Evolutionary conservation across 2,888 invertebrate species (phyloP).

Genomic region (Sialis fuliginosa): DNA sequence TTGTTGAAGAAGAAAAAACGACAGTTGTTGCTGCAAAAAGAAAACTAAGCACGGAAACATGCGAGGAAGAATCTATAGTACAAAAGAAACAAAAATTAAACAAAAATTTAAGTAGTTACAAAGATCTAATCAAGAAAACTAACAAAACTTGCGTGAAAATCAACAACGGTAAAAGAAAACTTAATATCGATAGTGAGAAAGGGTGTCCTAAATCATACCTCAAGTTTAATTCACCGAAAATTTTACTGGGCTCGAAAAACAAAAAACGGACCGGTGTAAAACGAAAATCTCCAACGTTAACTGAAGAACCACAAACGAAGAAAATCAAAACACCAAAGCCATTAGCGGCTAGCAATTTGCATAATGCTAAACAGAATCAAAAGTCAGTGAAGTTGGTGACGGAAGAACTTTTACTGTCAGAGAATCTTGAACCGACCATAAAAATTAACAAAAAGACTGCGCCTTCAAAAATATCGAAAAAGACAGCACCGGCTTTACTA

Average conservation of each 20-base stretch:
- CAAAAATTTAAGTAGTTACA: conserved; percentile 19
- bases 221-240: conserved; percentile 10
- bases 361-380: conserved; percentile 17
- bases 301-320: conserved; percentile 15
- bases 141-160: conserved; percentile 23
- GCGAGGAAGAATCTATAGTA: conserved; percentile 3
- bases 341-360: conserved; percentile 17
- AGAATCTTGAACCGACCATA: conserved; percentile 14
- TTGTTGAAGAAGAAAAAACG: neutral
- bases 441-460: conserved; percentile 11
- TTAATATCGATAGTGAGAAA: conserved; percentile 18
- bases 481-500: conserved; percentile 23
- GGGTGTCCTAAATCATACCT: conserved; percentile 11
- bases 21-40: conserved; percentile 21
- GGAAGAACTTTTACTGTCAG: conserved; percentile 11
- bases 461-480: conserved; percentile 11
- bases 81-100: conserved; percentile 16
- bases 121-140: conserved; percentile 28
- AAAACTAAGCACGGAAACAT: conserved; percentile 25
- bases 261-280: conserved; percentile 21
- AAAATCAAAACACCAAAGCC: conserved; percentile 20
- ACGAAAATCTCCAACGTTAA: conserved; percentile 23
- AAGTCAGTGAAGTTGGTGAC: conserved; percentile 15
- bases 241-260: conserved; percentile 6
- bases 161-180: conserved; percentile 27